phyloP scores from a whole-genome alignment of 2,797 vertebrate genomes.

The Hypotaenidia okinawae region DNA sequence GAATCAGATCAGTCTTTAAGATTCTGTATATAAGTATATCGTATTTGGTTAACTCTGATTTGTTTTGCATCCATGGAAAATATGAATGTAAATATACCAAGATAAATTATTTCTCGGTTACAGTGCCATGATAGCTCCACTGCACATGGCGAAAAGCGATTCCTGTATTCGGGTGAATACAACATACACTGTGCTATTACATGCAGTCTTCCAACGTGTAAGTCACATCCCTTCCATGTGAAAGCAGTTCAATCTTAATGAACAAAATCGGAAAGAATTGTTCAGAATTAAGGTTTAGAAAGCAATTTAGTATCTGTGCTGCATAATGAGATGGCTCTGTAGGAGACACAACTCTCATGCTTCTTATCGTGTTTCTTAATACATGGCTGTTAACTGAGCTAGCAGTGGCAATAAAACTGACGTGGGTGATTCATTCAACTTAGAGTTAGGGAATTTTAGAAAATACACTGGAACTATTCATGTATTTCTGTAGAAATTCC shows the following conservation, averaged over 20 bases:
- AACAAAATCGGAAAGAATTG: background rate
- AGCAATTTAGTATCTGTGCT: conserved; percentile 6
- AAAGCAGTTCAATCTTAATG: background rate
- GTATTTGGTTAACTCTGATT: background rate
- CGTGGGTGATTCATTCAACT: conserved; percentile 11
- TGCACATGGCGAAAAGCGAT: background rate
- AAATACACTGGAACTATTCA: conserved; percentile 20
- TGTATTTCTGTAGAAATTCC: conserved; percentile 32
- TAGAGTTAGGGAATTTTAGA: conserved; percentile 3
- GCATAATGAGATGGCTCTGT: background rate
- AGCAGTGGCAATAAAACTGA: conserved; percentile 23
- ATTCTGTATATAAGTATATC: background rate
- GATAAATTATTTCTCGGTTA: conserved; percentile 7
- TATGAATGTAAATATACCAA: background rate
- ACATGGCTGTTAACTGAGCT: conserved; percentile 1
- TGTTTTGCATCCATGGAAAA: background rate
- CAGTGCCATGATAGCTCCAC: background rate
- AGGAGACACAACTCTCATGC: conserved; percentile 20
- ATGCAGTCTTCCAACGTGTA: background rate
- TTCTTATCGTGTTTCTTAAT: conserved; percentile 9
- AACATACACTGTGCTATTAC: background rate
- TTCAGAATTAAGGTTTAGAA: background rate
- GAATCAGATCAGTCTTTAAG: background rate
- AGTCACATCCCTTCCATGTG: background rate
- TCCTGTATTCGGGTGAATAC: background rate